Conservation (phyloP, 2,888 invertebrate species). For the Ectemnius cavifrons region DNA sequence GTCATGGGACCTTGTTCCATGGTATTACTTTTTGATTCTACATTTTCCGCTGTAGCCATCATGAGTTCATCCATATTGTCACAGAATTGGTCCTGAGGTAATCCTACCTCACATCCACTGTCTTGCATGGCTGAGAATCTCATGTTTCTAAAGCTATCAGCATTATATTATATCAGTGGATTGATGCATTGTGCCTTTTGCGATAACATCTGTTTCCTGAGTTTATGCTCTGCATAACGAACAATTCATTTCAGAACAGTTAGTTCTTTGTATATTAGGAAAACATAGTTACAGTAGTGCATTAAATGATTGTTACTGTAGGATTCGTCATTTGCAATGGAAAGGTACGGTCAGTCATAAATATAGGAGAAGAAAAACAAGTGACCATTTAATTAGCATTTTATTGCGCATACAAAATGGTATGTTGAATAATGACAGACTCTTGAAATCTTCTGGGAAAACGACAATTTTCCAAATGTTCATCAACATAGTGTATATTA, state of each 20-base stretch:
- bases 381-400: constrained; percentile 1
- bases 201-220: neutral
- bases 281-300: neutral
- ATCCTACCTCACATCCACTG: constrained; percentile 68
- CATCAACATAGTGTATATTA: too few relatives aligned
- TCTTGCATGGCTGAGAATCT: constrained; percentile 73
- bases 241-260: too few relatives aligned
- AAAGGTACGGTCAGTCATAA: constrained; percentile 2
- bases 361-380: constrained; percentile 1
- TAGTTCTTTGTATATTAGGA: constrained; percentile 3
- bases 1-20: constrained; percentile 80
- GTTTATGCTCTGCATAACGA: constrained; percentile 3
- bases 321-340: neutral
- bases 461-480: too few relatives aligned
- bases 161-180: constrained; percentile 22
- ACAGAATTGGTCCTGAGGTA: constrained; percentile 67
- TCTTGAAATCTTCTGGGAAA: too few relatives aligned
- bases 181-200: neutral
- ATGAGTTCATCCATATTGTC: constrained; percentile 65
- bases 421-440: too few relatives aligned
- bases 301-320: too few relatives aligned
- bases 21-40: constrained; percentile 59
- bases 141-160: constrained; percentile 43
- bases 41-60: constrained; percentile 68
- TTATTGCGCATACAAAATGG: neutral